Base-by-base conservation (phyloP, 2,113 vertebrate species). In the Spea multiplicata region DNA sequence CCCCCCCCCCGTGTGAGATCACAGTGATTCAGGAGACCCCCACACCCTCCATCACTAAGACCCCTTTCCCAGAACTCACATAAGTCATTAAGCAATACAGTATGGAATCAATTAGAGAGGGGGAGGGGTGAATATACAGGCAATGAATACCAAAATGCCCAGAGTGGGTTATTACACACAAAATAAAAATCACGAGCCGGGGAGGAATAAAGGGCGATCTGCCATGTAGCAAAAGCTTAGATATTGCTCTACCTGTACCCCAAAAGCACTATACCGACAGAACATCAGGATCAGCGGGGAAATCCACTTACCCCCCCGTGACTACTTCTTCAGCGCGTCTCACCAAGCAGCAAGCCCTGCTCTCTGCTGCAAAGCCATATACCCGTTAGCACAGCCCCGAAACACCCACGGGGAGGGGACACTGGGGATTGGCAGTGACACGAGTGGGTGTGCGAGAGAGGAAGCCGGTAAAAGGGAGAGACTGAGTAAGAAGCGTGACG, bases 31-130 rank as follows among this genome's bases (percentile, higher is more conserved):
- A 30, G 30, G 30, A 30, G 30, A 30, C 30, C 30, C 30, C 30
- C 30, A 30, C 30, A 30, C 30, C 2, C 17, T 62, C 17, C 59
- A 62, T 4, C 9, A n/a, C 57, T 16, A 61, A n/a, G 57, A 61
- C 57, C 59, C 59, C 13, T 16, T 62, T 62, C 59, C 17, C 14
- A 14, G 14, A 61, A 61, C 57, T 61, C 57, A 12, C 57, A 61
- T 12, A 5, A 61, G 10, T 6, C 14, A 62, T n/a, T 62, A 4
- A 62, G 16, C 30, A 48, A 30, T 30, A 14, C 0, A 12, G 67
- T 17, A 49, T 70, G 67, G 67, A 50, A 14, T 52, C 67, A 70
- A 70, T 70, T 70, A n/a, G n/a, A 52, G 17, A 16, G 67, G 8
- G 47, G 66, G 1, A 5, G 66, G 46, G 67, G 48, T 1, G 47